Evolutionary conservation across 2,797 vertebrate species (phyloP).

Genomic region (Podarcis siculus): DNA sequence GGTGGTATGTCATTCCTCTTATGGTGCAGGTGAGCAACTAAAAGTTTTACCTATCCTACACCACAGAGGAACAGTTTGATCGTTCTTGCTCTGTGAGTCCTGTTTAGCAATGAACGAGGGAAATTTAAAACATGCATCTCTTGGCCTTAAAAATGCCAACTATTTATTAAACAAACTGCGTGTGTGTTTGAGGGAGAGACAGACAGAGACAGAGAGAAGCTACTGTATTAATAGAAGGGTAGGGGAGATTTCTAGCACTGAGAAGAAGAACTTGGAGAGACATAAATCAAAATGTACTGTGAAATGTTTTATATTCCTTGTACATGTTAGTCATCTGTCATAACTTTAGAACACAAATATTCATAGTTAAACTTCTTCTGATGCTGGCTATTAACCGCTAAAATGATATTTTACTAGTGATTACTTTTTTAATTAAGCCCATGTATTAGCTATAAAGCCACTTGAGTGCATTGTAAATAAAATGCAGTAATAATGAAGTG

Average conservation of each 20-base stretch:
- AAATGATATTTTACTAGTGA: conserved; percentile 77
- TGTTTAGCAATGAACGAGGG: conserved; percentile 50
- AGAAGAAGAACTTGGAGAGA: conserved; percentile 53
- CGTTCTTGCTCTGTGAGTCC: conserved; percentile 27
- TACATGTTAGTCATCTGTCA: conserved; percentile 63
- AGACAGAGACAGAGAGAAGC: neutral
- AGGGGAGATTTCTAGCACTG: neutral
- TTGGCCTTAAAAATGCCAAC: conserved; percentile 40
- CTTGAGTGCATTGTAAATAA: conserved; percentile 79
- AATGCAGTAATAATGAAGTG: conserved; percentile 73
- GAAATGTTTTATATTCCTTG: conserved; percentile 61
- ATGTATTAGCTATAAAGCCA: conserved; percentile 76
- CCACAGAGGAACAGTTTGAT: neutral
- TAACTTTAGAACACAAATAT: conserved; percentile 60
- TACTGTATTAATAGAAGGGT: conserved; percentile 35
- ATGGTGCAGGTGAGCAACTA: neutral
- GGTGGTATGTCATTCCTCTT: neutral
- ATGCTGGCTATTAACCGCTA: conserved; percentile 68
- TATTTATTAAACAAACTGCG: conserved; percentile 46
- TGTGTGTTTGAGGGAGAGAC: neutral
- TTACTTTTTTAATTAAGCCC: conserved; percentile 79
- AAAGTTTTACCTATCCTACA: neutral
- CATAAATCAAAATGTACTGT: conserved; percentile 57
- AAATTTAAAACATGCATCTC: conserved; percentile 57
- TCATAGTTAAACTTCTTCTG: conserved; percentile 72